phyloP scores from a whole-genome alignment of 2,797 vertebrate genomes.

The Tamandua tetradactyla region DNA sequence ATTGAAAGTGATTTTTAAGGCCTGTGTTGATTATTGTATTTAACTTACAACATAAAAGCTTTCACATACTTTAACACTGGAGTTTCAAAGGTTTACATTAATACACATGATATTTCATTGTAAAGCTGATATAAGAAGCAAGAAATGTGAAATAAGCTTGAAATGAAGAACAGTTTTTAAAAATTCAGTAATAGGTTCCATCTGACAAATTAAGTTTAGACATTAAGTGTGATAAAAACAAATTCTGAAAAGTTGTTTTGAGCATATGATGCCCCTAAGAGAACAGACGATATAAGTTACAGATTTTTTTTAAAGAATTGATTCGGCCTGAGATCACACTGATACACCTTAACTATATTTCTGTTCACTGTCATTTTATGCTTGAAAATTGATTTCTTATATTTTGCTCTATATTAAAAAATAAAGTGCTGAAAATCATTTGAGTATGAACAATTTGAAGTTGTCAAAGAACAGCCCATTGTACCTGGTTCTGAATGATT shows the following conservation, averaged over 20 bases:
- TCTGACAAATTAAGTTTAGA: slow-evolving; percentile 47
- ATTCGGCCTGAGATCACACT: slow-evolving; percentile 79
- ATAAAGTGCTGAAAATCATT: slow-evolving; percentile 77
- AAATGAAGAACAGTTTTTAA: slow-evolving; percentile 70
- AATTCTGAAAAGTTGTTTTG: slow-evolving; percentile 77
- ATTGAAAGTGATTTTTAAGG: slow-evolving; percentile 68
- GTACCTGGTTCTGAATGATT: slow-evolving; percentile 60
- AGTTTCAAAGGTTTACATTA: slow-evolving; percentile 74
- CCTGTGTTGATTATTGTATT: background rate
- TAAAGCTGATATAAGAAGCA: slow-evolving; percentile 52
- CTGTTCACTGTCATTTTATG: slow-evolving; percentile 77
- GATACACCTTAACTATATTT: slow-evolving; percentile 69
- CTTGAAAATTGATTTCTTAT: slow-evolving; percentile 83
- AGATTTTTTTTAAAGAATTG: slow-evolving; percentile 71
- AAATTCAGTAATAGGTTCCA: background rate
- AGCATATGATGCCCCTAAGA: slow-evolving; percentile 61
- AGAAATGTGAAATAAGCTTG: slow-evolving; percentile 55
- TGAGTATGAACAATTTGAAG: slow-evolving; percentile 78
- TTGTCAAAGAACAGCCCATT: slow-evolving; percentile 67
- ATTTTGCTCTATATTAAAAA: slow-evolving; percentile 82
- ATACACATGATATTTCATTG: slow-evolving; percentile 53
- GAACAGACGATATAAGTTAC: slow-evolving; percentile 65
- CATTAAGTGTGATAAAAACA: slow-evolving; percentile 65
- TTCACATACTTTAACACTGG: slow-evolving; percentile 31
- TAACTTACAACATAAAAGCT: slow-evolving; percentile 50